Conservation (phyloP, 2,113 vertebrate genomes). For the Azemiops feae region DNA sequence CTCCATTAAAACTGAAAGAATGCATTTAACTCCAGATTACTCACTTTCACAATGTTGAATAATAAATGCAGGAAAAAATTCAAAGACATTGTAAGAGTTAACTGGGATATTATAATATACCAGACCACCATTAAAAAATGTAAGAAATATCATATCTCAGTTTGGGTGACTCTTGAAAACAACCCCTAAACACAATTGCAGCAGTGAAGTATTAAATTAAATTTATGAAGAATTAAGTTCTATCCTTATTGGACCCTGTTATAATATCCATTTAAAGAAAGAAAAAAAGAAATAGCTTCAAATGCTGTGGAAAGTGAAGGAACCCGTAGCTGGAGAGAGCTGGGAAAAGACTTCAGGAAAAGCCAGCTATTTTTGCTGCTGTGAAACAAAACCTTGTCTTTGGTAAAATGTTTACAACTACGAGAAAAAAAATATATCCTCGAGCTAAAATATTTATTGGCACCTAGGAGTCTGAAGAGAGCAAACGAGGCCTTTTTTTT, state of each 20-base stretch:
- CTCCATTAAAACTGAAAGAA: conserved; percentile 32
- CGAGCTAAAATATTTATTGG: conserved; percentile 86
- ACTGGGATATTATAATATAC: background rate
- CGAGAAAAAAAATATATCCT: conserved; percentile 74
- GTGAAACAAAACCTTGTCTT: conserved; percentile 79
- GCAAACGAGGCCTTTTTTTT: conserved; percentile 80
- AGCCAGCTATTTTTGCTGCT: conserved; percentile 68
- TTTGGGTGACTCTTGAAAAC: conserved; percentile 39
- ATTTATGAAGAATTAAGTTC: conserved; percentile 61
- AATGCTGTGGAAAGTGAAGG: conserved; percentile 48
- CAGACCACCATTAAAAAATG: background rate
- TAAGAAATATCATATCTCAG: background rate
- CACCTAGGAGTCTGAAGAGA: conserved; percentile 83
- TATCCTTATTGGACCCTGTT: conserved; percentile 53
- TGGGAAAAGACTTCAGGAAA: conserved; percentile 51
- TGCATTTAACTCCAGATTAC: conserved; percentile 31
- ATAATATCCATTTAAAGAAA: conserved; percentile 55
- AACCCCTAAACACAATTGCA: conserved; percentile 36
- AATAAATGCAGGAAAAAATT: background rate
- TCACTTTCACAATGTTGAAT: background rate
- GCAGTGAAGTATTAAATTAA: conserved; percentile 36
- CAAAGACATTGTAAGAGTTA: background rate
- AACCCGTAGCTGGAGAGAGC: background rate
- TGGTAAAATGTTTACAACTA: conserved; percentile 76
- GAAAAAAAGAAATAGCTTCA: conserved; percentile 33